Base-by-base conservation (phyloP, 1,140 invertebrate genomes). In the Uloborus diversus region DNA sequence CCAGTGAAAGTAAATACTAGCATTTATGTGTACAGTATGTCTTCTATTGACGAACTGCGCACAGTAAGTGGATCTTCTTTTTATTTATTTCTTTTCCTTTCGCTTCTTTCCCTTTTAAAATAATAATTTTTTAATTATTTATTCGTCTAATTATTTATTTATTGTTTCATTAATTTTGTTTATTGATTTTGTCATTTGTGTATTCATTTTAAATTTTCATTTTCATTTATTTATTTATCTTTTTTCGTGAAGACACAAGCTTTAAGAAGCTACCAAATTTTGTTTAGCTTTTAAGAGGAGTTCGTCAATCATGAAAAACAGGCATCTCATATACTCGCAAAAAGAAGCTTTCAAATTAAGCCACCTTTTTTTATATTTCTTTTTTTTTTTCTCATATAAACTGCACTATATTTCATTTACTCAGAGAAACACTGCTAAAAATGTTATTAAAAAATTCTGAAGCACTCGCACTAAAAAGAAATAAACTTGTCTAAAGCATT, bases 11-110 rank as follows among this genome's bases (percentile, higher is more conserved):
- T 80, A 20, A 62, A 61, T 17, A 70, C 56, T 0, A 80, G 78
- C 25, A 80, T 80, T 27, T 80, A 27, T 23, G 23, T 80, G 0
- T 69, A 80, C 30, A 70, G 78, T 23, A 70, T 80, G 57, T 27
- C 66, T 14, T 69, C 78, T 0, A 61, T 80, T 1, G 57, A 80
- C 28, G 78, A 80, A 56, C 27, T 80, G 27, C 56, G 56, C 13
- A 70, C 78, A 14, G 78, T 80, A 51, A 61, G 75, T 42, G 17
- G 14, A 20, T 56, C 1, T 17, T 14, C 1, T 56, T 23, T 56
- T n/a, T 53, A 4, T 61, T 27, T 42, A 61, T 13, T 42, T 17
- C 9, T 42, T 42, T 42, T 42, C 37, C 9, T 1, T 42, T 2
- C 37, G 17, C 17, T 42, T 17, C 17, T 42, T 13, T 42, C 1